Base-by-base conservation (phyloP, 2,888 invertebrate genomes). In the Drosophila suboccidentalis region DNA sequence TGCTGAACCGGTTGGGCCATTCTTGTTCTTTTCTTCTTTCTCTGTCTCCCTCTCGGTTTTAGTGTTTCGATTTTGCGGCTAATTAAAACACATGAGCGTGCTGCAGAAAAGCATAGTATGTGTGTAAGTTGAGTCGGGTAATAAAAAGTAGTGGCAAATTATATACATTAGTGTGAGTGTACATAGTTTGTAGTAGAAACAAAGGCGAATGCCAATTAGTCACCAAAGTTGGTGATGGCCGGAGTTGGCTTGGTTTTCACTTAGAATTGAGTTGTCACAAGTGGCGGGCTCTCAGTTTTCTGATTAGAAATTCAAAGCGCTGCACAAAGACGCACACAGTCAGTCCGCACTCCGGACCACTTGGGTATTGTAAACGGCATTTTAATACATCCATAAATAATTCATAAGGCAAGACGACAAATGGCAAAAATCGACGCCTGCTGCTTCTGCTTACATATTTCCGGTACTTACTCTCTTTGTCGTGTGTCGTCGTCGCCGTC, bases 271-370 rank as follows among this genome's bases (percentile, higher is more conserved):
- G 78, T 60, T 70, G 78, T 78, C 83, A 60, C 73, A 73, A 75
- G 68, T 54, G 78, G 65, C 68, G 73, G 59, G 64, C 68, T 34
- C 49, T 57, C 47, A 47, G 49, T 46, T 70, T 80, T 77, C 78
- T 85, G 80, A 87, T 85, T 85, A 82, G 82, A 82, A 89, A 85
- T 85, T 85, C 84, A 85, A 77, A 75, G 71, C 76, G 71, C 61
- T 68, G 51, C 55, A 63, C 72, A 66, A 38, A 71, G 32, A 44
- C 47, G 29, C 44, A 60, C 72, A 51, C 54, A 46, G 26, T 22
- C 39, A 39, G 58, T 39, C 54, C 8, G 8, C 13, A 26, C 54
- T 59, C 44, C 58, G 53, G 51, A 67, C 58, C 70, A 75, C 87
- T 86, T 86, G 79, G 83, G 74, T 68, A 70, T 72, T 80, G 75